phyloP scores from a whole-genome alignment of 2,113 vertebrate species.

The Chamaea fasciata region DNA sequence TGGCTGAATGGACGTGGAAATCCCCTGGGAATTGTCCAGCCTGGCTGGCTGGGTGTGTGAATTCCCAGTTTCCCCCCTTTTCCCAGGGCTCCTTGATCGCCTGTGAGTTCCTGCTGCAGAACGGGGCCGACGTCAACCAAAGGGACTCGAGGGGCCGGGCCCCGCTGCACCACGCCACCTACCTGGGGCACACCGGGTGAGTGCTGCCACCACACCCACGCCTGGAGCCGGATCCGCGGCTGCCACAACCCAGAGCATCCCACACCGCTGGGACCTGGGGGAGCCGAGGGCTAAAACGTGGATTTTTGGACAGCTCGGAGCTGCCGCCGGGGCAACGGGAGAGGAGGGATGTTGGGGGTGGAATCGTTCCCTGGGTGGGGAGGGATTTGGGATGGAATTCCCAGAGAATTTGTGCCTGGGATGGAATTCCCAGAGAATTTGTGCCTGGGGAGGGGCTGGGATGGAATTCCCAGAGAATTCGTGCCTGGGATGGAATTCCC shows the following conservation, averaged over 20 bases:
- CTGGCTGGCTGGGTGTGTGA: neutral
- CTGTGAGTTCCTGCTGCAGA: constrained; percentile 95
- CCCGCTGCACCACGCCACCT: constrained; percentile 90
- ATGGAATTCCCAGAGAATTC: neutral
- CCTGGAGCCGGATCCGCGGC: no score
- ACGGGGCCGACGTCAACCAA: constrained; percentile 94
- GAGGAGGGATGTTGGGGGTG: neutral
- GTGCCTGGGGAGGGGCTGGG: neutral
- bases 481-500: neutral
- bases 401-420: neutral
- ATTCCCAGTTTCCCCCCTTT: neutral
- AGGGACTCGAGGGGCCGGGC: constrained; percentile 85
- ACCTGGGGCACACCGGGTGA: constrained; percentile 91
- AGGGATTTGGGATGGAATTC: neutral
- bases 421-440: neutral
- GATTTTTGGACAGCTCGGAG: neutral
- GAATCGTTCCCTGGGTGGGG: neutral
- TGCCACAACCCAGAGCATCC: no score
- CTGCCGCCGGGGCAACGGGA: neutral
- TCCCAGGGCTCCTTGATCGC: constrained; percentile 88
- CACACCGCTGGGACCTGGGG: neutral
- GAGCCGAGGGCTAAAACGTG: neutral
- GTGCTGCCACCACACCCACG: neutral
- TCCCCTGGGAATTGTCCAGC: neutral
- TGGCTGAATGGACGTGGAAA: neutral